These are phyloP conservation scores for Callosobruchus maculatus DNA, from an alignment of 2,888 invertebrate species.

Conservation along the genomic window DNA sequence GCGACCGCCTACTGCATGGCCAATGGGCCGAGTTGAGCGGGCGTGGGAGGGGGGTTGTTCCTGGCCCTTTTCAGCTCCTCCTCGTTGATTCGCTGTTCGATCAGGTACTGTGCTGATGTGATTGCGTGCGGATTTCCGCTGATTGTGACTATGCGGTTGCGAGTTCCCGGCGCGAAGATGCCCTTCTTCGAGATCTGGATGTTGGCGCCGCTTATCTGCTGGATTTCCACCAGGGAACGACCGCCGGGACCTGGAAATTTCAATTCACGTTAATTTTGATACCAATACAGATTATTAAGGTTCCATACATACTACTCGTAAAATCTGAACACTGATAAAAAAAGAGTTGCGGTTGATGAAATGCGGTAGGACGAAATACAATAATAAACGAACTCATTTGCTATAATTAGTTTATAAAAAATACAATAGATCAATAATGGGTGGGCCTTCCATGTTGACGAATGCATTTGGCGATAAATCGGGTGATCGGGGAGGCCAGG, in stretches of 20 bases:
- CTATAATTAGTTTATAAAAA: no score
- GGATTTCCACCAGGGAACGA: constrained; percentile 93
- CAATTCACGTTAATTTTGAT: no score
- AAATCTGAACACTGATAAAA: no score
- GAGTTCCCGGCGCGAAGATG: constrained; percentile 93
- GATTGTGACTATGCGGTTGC: constrained; percentile 96
- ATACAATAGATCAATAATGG: no score
- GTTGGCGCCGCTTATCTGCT: constrained; percentile 94
- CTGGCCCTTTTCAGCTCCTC: constrained; percentile 93
- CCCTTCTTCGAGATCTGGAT: constrained; percentile 99
- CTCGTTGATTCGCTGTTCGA: constrained; percentile 94
- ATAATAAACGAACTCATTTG: no score
- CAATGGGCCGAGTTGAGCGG: constrained; percentile 42
- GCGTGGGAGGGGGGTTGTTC: constrained; percentile 57
- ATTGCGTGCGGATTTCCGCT: constrained; percentile 86
- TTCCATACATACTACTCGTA: no score
- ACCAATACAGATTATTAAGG: no score
- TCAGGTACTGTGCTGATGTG: constrained; percentile 88
- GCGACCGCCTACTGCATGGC: constrained; percentile 58
- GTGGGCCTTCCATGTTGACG: no score
- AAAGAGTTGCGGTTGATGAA: no score
- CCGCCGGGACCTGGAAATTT: constrained; percentile 76
- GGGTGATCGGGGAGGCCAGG: no score
- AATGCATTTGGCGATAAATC: no score
- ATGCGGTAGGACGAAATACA: no score